A percentile compares a stretch with the other conserved stretches of the same genome.
phyloP scores from a whole-genome alignment of 1,140 invertebrate species.

The Dermatophagoides farinae region DNA sequence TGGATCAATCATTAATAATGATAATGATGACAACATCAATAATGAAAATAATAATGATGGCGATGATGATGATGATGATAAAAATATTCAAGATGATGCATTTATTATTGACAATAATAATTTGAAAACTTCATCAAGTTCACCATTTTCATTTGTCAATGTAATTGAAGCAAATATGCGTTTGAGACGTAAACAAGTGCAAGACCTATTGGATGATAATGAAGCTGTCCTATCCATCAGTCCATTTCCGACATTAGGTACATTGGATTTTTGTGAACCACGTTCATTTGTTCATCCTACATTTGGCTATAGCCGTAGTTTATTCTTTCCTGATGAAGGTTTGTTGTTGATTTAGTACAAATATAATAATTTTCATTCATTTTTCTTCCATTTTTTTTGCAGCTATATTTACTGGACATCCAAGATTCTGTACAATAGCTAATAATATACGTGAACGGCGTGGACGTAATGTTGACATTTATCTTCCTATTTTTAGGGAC shows the following conservation, averaged over 20 bases:
- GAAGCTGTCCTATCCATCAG: constrained; percentile 76
- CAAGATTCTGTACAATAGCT: constrained; percentile 81
- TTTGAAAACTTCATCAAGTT: background rate
- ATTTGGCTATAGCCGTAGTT: constrained; percentile 51
- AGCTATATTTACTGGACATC: constrained; percentile 78
- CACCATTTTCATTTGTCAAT: constrained; percentile 83
- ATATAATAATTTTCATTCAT: background rate
- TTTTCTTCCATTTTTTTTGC: background rate
- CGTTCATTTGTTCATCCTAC: constrained; percentile 42
- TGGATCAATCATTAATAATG: too few species aligned
- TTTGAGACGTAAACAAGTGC: constrained; percentile 50
- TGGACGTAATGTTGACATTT: constrained; percentile 85
- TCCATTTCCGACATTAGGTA: constrained; percentile 77
- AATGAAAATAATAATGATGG: background rate
- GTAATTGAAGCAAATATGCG: constrained; percentile 95
- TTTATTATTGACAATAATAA: too few species aligned
- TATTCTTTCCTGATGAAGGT: constrained; percentile 79
- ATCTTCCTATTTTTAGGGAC: constrained; percentile 83
- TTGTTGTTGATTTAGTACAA: background rate
- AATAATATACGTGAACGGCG: constrained; percentile 73
- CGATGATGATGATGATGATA: background rate
- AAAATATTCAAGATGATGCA: background rate
- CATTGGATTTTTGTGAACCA: constrained; percentile 70
- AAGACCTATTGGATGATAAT: constrained; percentile 46
- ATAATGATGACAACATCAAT: background rate